Percentiles rank a stretch among this genome's conserved stretches.
Conservation (phyloP, 2,797 vertebrate species). For the Karalla daura region DNA sequence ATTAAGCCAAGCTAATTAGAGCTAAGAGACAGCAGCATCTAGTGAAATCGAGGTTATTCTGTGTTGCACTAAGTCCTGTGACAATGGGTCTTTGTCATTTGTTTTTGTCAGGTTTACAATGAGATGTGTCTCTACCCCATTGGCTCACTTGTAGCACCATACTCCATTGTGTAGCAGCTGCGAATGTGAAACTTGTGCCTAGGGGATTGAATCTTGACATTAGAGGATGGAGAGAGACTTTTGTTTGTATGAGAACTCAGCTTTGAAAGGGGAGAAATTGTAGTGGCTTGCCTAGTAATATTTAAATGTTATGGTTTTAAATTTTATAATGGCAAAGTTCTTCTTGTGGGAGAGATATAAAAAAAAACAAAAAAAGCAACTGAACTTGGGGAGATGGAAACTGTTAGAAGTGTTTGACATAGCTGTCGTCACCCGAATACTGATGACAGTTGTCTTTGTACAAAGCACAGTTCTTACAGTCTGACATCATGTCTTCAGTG, state of each 20-base stretch:
- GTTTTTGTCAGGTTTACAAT: conserved; percentile 24
- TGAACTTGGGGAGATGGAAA: background rate
- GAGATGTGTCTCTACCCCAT: conserved; percentile 14
- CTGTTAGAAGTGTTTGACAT: background rate
- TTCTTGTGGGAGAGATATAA: background rate
- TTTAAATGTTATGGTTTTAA: background rate
- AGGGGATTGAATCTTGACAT: background rate
- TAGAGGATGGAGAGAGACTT: background rate
- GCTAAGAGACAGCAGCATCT: conserved; percentile 12
- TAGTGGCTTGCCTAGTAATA: background rate
- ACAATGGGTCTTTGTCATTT: conserved; percentile 38
- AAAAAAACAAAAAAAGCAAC: no score
- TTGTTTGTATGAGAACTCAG: background rate
- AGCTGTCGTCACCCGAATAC: background rate
- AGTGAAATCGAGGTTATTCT: background rate
- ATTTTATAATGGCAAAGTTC: background rate
- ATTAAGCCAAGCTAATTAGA: conserved; percentile 16
- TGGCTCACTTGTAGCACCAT: conserved; percentile 11
- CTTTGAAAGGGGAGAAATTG: background rate
- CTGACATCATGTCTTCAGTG: background rate
- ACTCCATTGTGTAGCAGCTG: conserved; percentile 22
- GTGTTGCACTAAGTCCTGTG: conserved; percentile 8
- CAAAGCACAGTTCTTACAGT: background rate
- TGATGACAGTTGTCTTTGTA: background rate
- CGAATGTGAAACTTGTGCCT: conserved; percentile 3